Evolutionary conservation across 2,113 vertebrate species (phyloP), one percentile per base, ranked within the genome.

Genomic region (Cheilinus undulatus): DNA sequence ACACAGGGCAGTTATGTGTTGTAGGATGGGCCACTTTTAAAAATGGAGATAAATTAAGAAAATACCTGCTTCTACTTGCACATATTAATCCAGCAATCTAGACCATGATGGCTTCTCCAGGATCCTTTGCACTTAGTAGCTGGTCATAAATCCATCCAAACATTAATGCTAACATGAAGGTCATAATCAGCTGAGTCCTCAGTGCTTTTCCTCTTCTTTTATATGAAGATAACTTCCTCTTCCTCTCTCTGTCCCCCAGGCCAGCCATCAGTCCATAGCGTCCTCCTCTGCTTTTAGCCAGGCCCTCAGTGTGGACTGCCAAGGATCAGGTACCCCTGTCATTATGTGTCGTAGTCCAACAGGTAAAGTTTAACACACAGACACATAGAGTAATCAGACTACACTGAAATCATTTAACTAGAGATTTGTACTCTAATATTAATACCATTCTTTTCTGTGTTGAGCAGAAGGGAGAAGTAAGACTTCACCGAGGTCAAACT

Each of bases 311-410:
- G 91, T 94, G 67, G 96, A 98, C 46, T 95, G 90, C 87, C 95
- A 95, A 17, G 82, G 88, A 15, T 93, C 92, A 0, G 91, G 94
- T 27, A 96, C 95, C 3, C 96, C 96, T 0, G 94, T 98, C 76
- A 98, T 98, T 91, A 96, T 97, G 95, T 97, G 94, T 86, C 93
- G 95, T 89, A 98, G 96, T 83, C 96, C 97, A 23, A 97, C 96
- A 92, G 96, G 97, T 97, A 76, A 72, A 87, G 5, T 30, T 7
- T 60, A 9, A 14, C 17, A 26, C n/a, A 58, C 15, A 34, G 15
- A 67, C 63, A 51, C 45, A 28, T 28, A 24, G 27, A 54, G 7
- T 48, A 17, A 15, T 52, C 22, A 34, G 17, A 40, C 19, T 19
- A 5, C 10, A 11, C 43, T 19, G 27, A n/a, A n/a, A n/a, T n/a